Evolutionary conservation across 2,888 invertebrate genomes (phyloP), one percentile per base, ranked within the genome.

Genomic region (Meteorus colon): DNA sequence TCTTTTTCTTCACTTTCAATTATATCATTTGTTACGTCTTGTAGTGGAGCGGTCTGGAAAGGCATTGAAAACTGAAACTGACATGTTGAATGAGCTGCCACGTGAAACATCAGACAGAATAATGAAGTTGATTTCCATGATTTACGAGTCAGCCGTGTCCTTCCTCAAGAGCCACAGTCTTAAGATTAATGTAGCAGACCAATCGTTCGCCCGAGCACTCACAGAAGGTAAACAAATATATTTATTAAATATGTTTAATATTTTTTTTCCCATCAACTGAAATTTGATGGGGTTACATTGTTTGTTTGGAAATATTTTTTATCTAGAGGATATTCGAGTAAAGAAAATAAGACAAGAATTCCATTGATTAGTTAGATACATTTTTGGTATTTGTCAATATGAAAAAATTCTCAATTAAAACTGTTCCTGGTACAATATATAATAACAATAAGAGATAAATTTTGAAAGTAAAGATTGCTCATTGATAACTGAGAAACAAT

Each of bases 121-220:
- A 27, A 86, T 91, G 66, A 91, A 91, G 75, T 86, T 94, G n/a
- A 83, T 91, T 55, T 91, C 91, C 76, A 89, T 93, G 90, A 88
- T 93, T 73, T 87, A 92, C 78, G 91, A 93, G 77, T 91, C 92
- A 12, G 91, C 91, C 31, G 84, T 91, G 66, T 91, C 92, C 34
- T 92, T 94, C 87, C 86, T 94, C 77, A 90, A 91, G 82, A 91
- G 91, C 31, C 93, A 93, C 88, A 92, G 92, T 80, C 84, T 96
- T 70, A 94, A 95, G 85, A 91, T 96, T 37, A 94, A 94, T 86
- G 90, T 95, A 75, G 94, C 95, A 63, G 92, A 93, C 34, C 93
- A 94, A 76, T 92, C 94, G 73, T 90, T 95, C 29, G 93, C 94
- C 0, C 92, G 95, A 78, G 93, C 95, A 48, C 91, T 96, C 81